Evolutionary conservation across 2,797 vertebrate species (phyloP).

Genomic region (Podarcis lilfordi): DNA sequence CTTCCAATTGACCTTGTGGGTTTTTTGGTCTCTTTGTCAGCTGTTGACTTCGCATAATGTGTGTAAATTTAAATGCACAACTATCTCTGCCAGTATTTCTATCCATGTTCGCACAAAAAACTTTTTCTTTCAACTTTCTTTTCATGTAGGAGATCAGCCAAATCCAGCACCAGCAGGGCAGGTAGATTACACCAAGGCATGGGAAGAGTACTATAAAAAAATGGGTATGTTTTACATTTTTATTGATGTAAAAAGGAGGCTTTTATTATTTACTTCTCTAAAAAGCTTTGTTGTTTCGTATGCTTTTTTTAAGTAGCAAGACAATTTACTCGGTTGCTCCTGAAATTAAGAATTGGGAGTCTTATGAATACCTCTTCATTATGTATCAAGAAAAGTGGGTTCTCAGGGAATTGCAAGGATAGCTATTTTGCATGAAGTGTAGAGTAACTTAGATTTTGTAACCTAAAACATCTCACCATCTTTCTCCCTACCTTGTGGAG

Average conservation of each 20-base stretch:
- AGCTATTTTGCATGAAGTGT: not conserved
- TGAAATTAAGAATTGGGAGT: not conserved
- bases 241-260: not conserved
- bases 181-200: constrained; percentile 99
- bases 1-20: not conserved
- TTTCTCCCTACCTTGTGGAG: not conserved
- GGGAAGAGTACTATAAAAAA: constrained; percentile 99
- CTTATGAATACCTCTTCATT: constrained; percentile 6
- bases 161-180: constrained; percentile 97
- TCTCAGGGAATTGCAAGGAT: not conserved
- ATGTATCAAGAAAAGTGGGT: not conserved
- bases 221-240: constrained; percentile 85
- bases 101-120: not conserved
- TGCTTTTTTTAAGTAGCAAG: not conserved
- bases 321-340: not conserved
- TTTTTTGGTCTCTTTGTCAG: not conserved
- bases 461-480: not conserved
- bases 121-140: constrained; percentile 54
- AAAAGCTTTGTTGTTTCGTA: not conserved
- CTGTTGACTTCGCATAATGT: not conserved
- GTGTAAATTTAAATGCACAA: not conserved
- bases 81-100: not conserved
- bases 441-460: not conserved
- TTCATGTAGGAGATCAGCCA: constrained; percentile 95
- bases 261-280: not conserved